These are phyloP conservation scores for Coelopa frigida DNA, from an alignment of 1,140 invertebrate genomes.

Conservation along the genomic window DNA sequence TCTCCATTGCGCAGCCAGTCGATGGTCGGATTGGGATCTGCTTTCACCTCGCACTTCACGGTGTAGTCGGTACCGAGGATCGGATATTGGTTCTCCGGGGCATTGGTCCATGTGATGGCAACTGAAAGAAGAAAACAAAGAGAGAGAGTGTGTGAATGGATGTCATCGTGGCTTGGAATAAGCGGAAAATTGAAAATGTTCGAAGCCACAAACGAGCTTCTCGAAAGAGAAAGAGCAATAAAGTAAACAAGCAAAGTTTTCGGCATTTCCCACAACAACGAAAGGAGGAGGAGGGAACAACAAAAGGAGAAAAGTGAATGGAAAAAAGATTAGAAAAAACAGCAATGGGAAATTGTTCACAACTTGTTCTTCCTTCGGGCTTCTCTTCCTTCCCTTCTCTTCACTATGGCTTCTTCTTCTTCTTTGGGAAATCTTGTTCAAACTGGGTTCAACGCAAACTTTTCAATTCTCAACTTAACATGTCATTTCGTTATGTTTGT, in stretches of 20 bases:
- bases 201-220: not conserved
- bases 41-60: constrained; percentile 75
- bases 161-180: constrained; percentile 1
- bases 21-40: constrained; percentile 73
- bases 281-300: too few relatives aligned
- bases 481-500: too few relatives aligned
- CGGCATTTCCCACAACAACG: too few relatives aligned
- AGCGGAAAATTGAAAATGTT: not conserved
- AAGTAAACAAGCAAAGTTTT: not conserved
- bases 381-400: too few relatives aligned
- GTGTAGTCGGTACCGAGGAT: constrained; percentile 67
- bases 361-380: too few relatives aligned
- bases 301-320: too few relatives aligned
- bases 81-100: constrained; percentile 75
- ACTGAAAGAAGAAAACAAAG: constrained; percentile 50
- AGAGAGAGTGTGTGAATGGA: not conserved
- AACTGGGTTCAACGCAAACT: too few relatives aligned
- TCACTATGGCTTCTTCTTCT: too few relatives aligned
- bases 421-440: too few relatives aligned
- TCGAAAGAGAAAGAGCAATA: not conserved
- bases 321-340: too few relatives aligned
- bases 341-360: too few relatives aligned
- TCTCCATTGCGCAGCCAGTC: constrained; percentile 78
- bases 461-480: too few relatives aligned
- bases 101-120: constrained; percentile 75